Conservation (phyloP, 1,140 invertebrate species). For the Campoletis sonorensis region DNA sequence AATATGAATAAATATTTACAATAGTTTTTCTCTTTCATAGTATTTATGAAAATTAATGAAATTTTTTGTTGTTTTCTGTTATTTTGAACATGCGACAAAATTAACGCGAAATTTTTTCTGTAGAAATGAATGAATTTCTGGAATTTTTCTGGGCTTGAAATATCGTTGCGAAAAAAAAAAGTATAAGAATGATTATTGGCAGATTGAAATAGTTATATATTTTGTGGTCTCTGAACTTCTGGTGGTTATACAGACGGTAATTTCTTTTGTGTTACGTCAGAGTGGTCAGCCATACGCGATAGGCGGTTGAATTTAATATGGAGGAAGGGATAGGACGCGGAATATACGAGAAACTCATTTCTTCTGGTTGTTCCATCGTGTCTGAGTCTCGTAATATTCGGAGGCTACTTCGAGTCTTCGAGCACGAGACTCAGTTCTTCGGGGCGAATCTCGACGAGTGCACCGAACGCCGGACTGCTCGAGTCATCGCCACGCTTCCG, state of each 20-base stretch:
- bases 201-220: conserved; percentile 41
- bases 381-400: conserved; percentile 32
- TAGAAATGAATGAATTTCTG: too few relatives aligned
- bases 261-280: conserved; percentile 74
- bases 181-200: conserved; percentile 41
- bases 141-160: too few relatives aligned
- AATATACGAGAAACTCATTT: conserved; percentile 30
- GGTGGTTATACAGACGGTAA: conserved; percentile 58
- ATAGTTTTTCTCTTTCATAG: too few relatives aligned
- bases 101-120: too few relatives aligned
- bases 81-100: too few relatives aligned
- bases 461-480: conserved; percentile 22
- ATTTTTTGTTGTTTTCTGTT: too few relatives aligned
- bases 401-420: conserved; percentile 41
- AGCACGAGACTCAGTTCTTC: conserved; percentile 45
- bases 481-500: conserved; percentile 50
- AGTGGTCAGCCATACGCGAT: conserved; percentile 72
- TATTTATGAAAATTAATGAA: too few relatives aligned
- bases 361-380: conserved; percentile 7
- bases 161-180: conserved; percentile 21
- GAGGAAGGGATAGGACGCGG: conserved; percentile 26
- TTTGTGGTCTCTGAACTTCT: conserved; percentile 64
- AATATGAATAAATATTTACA: too few relatives aligned
- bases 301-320: conserved; percentile 3
- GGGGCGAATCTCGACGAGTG: conserved; percentile 51